phyloP scores from a whole-genome alignment of 2,113 vertebrate genomes.

The Gymnocephalus cernua region DNA sequence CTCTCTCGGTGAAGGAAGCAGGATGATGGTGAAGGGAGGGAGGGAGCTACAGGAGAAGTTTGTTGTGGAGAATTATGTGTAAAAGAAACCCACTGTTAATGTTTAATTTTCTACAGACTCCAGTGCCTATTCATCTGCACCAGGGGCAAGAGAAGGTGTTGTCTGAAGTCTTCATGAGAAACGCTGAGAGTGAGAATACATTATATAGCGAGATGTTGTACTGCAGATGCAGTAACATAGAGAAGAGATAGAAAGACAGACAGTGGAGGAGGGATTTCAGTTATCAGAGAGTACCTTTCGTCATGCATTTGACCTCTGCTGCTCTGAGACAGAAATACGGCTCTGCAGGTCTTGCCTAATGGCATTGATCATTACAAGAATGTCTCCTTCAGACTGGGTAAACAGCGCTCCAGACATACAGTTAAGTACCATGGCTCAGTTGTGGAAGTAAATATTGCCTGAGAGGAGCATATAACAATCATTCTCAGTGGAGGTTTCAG shows the following conservation, averaged over 20 bases:
- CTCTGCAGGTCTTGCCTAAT: constrained; percentile 65
- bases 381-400: constrained; percentile 51
- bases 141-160: constrained; percentile 64
- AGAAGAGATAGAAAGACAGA: not conserved
- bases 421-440: constrained; percentile 66
- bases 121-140: constrained; percentile 67
- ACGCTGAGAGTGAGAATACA: constrained; percentile 52
- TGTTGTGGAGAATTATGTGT: constrained; percentile 67
- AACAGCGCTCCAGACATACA: constrained; percentile 47
- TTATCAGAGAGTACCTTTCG: constrained; percentile 33
- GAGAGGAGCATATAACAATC: constrained; percentile 62
- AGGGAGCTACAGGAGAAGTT: constrained; percentile 48
- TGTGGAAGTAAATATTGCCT: constrained; percentile 66
- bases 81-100: constrained; percentile 72
- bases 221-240: constrained; percentile 43
- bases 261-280: constrained; percentile 33
- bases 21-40: constrained; percentile 41
- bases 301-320: constrained; percentile 57
- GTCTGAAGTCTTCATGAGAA: constrained; percentile 71
- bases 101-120: constrained; percentile 76
- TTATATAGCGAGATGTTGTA: constrained; percentile 55
- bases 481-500: constrained; percentile 50
- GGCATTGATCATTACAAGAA: constrained; percentile 74
- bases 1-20: constrained; percentile 30
- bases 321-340: constrained; percentile 54